Base-by-base conservation (phyloP, 2,888 invertebrate species). In the Cerceris ruficornis region DNA sequence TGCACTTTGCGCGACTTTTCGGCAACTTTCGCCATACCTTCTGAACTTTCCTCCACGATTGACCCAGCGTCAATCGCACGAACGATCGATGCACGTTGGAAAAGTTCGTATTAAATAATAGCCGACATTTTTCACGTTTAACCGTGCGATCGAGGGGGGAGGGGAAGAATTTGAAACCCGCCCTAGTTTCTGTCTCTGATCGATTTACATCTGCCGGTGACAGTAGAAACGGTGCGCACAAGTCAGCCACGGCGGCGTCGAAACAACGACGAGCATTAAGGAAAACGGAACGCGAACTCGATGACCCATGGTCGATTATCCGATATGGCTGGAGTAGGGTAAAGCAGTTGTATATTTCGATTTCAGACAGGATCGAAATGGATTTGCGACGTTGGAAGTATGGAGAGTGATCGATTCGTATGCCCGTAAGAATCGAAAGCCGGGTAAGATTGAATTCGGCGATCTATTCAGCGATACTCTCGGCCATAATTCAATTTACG, bases 301-400 rank as follows among this genome's bases (percentile, higher is more conserved):
- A 80, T 73, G 77, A 52, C 64, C 54, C 68, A 28, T 28, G 28
- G 28, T 28, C 28, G 28, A 28, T 28, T 28, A 28, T 28, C 28
- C 28, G 28, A 28, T 28, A 28, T 28, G 28, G 28, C 4, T 28
- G 76, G 77, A 82, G 80, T 85, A 78, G 75, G 66, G 74, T 82
- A 50, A 75, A 67, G 80, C 59, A 52, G 59, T 58, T 69, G 82
- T 71, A 72, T 75, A 84, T 73, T 82, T 73, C 75, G 79, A 73
- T 76, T 82, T 84, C 80, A 76, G 82, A 82, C 83, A 82, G 76
- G 60, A 77, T 84, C 85, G 60, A 77, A 77, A 82, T 82, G 80
- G 85, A 77, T 80, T 28, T 75, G 72, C 76, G 82, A 76, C 80
- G 41, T 78, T 73, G 72, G 67, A 86, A 80, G 83, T 87, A 86